These are phyloP conservation scores for Luperina testacea DNA, from an alignment of 2,888 invertebrate genomes.

Conservation along the genomic window DNA sequence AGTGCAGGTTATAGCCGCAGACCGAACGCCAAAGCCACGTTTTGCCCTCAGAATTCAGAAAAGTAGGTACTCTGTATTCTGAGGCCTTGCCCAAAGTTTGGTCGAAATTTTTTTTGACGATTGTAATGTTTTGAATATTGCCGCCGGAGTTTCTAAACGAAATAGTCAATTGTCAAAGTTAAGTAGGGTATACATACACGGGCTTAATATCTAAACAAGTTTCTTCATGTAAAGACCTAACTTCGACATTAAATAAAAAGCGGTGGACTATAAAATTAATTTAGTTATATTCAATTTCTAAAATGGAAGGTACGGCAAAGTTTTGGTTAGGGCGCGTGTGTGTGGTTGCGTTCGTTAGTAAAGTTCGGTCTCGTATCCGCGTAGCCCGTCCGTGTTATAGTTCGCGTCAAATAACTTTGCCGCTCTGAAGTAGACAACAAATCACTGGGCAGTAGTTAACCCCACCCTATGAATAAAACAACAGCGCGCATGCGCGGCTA, in stretches of 20 bases:
- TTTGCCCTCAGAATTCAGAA: too few species aligned
- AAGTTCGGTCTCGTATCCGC: neutral
- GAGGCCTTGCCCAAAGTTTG: neutral
- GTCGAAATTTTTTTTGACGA: neutral
- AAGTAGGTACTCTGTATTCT: too few species aligned
- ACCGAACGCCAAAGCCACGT: too few species aligned
- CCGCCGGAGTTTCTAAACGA: constrained; percentile 34
- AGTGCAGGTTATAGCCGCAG: too few species aligned
- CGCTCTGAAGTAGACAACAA: too few species aligned
- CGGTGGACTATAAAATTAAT: neutral
- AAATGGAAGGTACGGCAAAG: neutral
- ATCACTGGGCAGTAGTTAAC: too few species aligned
- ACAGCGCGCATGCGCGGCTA: too few species aligned
- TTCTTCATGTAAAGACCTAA: neutral
- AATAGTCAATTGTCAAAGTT: constrained; percentile 5
- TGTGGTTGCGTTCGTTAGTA: neutral
- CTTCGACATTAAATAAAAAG: neutral
- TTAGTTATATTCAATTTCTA: too few species aligned
- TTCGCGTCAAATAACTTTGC: too few species aligned
- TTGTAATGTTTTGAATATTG: neutral
- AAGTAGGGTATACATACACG: neutral
- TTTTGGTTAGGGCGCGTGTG: neutral
- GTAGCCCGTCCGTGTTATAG: too few species aligned
- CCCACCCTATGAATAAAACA: too few species aligned
- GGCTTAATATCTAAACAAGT: neutral